phyloP scores from a whole-genome alignment of 2,113 vertebrate genomes.

The Coptodon rendalli region DNA sequence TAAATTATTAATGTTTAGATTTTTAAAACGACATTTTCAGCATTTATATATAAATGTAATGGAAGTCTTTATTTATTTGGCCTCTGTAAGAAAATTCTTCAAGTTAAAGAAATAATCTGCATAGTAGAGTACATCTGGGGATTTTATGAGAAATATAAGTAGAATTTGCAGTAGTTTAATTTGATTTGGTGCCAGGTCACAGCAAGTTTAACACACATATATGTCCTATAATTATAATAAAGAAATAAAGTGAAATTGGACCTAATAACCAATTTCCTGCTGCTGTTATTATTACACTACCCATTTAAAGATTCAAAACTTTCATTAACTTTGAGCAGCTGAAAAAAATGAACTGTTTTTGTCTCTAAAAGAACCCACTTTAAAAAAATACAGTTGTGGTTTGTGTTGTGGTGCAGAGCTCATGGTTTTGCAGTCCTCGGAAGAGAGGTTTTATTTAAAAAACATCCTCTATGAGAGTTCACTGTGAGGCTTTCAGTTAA shows the following conservation, averaged over 20 bases:
- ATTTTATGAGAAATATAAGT: neutral
- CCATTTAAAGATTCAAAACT: neutral
- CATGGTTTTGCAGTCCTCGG: neutral
- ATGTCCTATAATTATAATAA: neutral
- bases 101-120: neutral
- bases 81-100: neutral
- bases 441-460: neutral
- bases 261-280: conserved; percentile 19
- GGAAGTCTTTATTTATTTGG: neutral
- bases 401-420: neutral
- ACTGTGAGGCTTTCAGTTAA: neutral
- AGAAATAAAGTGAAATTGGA: neutral
- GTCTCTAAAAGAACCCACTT: neutral
- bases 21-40: neutral
- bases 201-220: neutral
- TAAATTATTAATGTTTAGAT: neutral
- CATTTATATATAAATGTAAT: neutral
- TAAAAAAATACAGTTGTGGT: neutral
- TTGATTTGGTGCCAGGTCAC: neutral
- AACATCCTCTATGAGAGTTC: neutral
- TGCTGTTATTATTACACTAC: conserved; percentile 1
- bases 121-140: neutral
- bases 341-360: conserved; percentile 5
- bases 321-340: neutral
- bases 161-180: neutral